These are phyloP conservation scores for Hippopotamyrus pictus DNA, from an alignment of 2,797 vertebrate genomes.

Conservation along the genomic window DNA sequence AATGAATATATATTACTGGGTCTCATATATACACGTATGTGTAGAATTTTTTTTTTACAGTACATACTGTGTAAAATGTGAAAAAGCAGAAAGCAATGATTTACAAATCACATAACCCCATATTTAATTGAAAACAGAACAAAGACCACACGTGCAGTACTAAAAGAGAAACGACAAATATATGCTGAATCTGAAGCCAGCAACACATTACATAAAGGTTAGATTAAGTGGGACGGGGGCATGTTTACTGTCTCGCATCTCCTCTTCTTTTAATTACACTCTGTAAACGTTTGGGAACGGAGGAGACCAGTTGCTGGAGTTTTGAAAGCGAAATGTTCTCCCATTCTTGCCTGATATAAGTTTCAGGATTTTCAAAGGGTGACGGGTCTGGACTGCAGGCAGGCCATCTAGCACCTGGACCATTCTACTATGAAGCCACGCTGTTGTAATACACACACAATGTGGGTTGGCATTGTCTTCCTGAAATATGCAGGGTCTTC, in stretches of 20 bases:
- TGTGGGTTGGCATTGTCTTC: too few relatives aligned
- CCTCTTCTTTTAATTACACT: not conserved
- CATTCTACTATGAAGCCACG: not conserved
- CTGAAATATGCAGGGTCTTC: too few relatives aligned
- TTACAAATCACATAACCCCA: not conserved
- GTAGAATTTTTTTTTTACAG: too few relatives aligned
- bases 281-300: not conserved
- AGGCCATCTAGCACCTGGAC: not conserved
- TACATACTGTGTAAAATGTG: too few relatives aligned
- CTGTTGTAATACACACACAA: not conserved
- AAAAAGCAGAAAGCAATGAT: too few relatives aligned
- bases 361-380: not conserved
- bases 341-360: not conserved
- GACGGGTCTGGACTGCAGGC: not conserved
- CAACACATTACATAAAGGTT: not conserved
- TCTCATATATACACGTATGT: not conserved
- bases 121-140: not conserved
- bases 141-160: not conserved
- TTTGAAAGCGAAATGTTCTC: not conserved
- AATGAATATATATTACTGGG: not conserved
- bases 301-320: not conserved
- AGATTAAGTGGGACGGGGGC: not conserved
- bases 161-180: not conserved
- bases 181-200: not conserved
- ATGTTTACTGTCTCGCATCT: not conserved